Evolutionary conservation across 2,888 invertebrate genomes (phyloP), one percentile per base, ranked within the genome.

Genomic region (Smittia sp.): DNA sequence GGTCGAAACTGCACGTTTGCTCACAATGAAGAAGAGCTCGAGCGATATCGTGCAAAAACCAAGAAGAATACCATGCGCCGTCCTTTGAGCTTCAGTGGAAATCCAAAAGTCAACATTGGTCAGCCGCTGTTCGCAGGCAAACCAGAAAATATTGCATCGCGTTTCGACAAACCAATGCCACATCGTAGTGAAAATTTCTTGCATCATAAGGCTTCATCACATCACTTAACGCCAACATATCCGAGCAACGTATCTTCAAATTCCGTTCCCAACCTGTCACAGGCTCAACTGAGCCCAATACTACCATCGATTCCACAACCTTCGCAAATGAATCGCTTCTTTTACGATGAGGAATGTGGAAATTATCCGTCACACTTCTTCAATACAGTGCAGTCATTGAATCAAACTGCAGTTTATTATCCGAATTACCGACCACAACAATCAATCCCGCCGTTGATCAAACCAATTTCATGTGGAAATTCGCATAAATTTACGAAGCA

Each of bases 1-100:
- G 93, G 94, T 2, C 88, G 87, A 58, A 89, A 90, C 77, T 97
- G 97, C 81, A 94, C 93, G 0, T 97, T 95, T 83, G 94, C 96
- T 6, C 96, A 97, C 81, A 92, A 93, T 0, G 92, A 92, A 76
- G 92, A 94, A 76, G 97, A 97, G 81, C 84, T 96, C 46, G 95
- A 96, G 22, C 63, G 85, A 75, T 89, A 89, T 78, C 84, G 89
- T 73, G 87, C 89, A 4, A 89, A 89, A 78, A 88, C 85, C 78
- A 72, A 62, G 39, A 72, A 72, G 24, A 27, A 72, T 39, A 38
- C 38, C 6, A 54, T 69, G 24, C 39, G 69, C 3, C 58, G 22
- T n/a, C 2, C 22, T 11, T 25, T 27, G 15, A 9, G n/a, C 25
- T 25, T 18, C 32, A 18, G 25, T 27, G 70, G 70, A 70, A 70